phyloP scores from a whole-genome alignment of 2,797 vertebrate species.

The Threskiornis aethiopicus region DNA sequence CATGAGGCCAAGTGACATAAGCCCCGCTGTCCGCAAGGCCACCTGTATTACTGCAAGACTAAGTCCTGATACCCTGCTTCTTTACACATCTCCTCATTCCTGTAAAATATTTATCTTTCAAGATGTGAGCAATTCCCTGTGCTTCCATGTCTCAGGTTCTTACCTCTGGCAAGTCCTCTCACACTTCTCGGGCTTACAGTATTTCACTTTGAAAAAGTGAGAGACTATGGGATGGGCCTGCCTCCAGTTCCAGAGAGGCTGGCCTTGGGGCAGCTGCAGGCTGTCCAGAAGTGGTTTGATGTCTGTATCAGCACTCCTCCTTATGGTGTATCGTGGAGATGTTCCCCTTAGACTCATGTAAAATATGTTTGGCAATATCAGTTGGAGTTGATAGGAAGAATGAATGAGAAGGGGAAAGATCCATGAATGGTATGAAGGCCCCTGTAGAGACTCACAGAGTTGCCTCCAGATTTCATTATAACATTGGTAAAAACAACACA shows the following conservation, averaged over 20 bases:
- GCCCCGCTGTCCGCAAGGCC: fast-evolving
- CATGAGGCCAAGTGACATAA: background rate
- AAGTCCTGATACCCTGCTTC: background rate
- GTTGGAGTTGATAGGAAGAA: background rate
- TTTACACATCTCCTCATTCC: background rate
- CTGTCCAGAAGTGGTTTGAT: background rate
- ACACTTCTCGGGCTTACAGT: background rate
- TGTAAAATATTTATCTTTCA: background rate
- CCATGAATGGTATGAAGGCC: background rate
- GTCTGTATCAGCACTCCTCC: background rate
- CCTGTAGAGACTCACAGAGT: background rate
- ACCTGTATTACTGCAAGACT: background rate
- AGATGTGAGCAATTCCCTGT: background rate
- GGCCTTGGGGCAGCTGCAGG: background rate
- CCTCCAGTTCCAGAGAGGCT: background rate
- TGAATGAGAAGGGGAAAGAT: background rate
- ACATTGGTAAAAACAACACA: background rate
- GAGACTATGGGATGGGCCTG: background rate
- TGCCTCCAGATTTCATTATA: background rate
- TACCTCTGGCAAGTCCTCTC: background rate
- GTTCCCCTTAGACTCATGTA: background rate
- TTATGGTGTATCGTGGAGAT: background rate
- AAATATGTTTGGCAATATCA: background rate
- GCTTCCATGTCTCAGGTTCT: background rate
- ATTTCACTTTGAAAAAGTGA: background rate